Conservation (phyloP, 2,797 vertebrate species). For the Streptopelia turtur region DNA sequence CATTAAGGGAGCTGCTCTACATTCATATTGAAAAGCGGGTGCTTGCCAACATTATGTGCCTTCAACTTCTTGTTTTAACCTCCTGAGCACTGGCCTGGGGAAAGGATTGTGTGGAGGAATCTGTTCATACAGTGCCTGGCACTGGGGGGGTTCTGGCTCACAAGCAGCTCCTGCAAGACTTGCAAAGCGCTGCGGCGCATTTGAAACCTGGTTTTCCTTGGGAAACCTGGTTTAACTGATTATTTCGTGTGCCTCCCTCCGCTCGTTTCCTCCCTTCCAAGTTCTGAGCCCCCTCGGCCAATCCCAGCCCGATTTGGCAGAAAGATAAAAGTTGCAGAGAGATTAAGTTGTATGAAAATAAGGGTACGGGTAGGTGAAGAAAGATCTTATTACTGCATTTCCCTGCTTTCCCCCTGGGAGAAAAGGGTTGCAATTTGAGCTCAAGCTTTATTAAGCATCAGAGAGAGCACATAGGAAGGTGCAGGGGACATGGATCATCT, state of each 20-base stretch:
- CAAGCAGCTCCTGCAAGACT: constrained; percentile 41
- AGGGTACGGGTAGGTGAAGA: constrained; percentile 20
- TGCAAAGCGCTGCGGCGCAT: not conserved
- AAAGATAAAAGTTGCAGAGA: constrained; percentile 46
- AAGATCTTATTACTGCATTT: not conserved
- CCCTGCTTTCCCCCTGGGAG: constrained; percentile 22
- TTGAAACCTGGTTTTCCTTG: constrained; percentile 51
- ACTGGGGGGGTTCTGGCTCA: constrained; percentile 58
- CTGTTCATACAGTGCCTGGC: constrained; percentile 54
- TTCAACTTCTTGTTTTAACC: not conserved
- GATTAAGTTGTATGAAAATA: constrained; percentile 55
- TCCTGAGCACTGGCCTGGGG: constrained; percentile 40
- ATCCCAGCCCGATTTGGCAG: constrained; percentile 53
- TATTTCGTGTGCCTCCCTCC: not conserved
- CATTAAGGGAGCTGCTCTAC: constrained; percentile 61
- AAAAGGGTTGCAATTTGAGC: not conserved
- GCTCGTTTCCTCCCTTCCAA: constrained; percentile 27
- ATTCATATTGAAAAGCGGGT: constrained; percentile 51
- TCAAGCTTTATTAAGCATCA: not conserved
- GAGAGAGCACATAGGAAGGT: not conserved
- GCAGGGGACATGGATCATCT: not conserved
- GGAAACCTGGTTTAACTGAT: constrained; percentile 29
- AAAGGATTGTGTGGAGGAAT: constrained; percentile 60
- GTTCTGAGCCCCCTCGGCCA: not conserved
- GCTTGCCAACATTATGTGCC: constrained; percentile 28